Percentiles rank a stretch among this genome's conserved stretches.
Evolutionary conservation across 2,888 invertebrate species (phyloP).

Genomic region (Stegana nigrithorax): DNA sequence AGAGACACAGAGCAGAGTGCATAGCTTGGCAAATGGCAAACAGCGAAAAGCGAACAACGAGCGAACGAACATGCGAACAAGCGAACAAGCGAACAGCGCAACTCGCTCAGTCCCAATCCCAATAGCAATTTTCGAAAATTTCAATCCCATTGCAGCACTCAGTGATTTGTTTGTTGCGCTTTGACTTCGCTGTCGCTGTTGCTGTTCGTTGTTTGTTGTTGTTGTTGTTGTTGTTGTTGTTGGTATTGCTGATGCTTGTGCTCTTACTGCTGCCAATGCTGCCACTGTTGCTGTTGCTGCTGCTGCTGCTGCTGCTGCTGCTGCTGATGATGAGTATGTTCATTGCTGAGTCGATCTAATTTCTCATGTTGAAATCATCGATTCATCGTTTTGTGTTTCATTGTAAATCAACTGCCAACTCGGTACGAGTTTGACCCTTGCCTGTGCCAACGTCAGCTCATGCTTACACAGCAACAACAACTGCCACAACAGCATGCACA

Average conservation of each 20-base stretch:
- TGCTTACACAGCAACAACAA: not conserved
- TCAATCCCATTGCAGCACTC: conserved; percentile 47
- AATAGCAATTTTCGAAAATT: conserved; percentile 59
- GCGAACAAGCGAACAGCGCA: conserved; percentile 5
- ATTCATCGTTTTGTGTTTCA: conserved; percentile 55
- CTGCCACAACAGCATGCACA: not conserved
- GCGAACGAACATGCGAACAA: not conserved
- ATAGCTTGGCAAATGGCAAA: conserved; percentile 22
- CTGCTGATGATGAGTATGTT: conserved; percentile 47
- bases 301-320: conserved; percentile 25
- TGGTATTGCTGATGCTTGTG: conserved; percentile 13
- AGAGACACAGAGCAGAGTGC: conserved; percentile 13
- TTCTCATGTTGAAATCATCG: conserved; percentile 61
- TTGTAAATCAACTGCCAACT: conserved; percentile 51
- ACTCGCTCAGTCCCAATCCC: conserved; percentile 54
- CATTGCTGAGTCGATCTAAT: conserved; percentile 54
- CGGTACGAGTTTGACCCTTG: conserved; percentile 31
- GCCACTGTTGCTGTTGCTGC: conserved; percentile 10
- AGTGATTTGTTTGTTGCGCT: conserved; percentile 50
- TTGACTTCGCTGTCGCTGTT: conserved; percentile 23
- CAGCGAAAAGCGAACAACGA: not conserved
- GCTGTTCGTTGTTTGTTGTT: conserved; percentile 12
- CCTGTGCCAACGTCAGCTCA: conserved; percentile 23
- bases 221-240: conserved; percentile 17
- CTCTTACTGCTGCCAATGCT: too few species aligned